phyloP scores from a whole-genome alignment of 2,797 vertebrate species.

The Lagorchestes hirsutus region DNA sequence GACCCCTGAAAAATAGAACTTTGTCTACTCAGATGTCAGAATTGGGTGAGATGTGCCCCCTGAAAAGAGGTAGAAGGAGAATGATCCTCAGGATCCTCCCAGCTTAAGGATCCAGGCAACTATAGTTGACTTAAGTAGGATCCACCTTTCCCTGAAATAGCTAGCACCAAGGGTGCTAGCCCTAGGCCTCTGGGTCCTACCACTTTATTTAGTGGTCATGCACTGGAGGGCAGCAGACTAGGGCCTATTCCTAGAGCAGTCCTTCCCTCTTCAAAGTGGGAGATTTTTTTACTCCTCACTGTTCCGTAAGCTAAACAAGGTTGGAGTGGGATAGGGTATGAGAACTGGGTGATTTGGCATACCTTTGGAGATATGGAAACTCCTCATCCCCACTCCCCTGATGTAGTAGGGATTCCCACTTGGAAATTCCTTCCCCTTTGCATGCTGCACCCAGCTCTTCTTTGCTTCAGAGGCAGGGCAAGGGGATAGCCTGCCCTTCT shows the following conservation, averaged over 20 bases:
- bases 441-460: constrained; percentile 50
- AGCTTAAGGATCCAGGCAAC: constrained; percentile 30
- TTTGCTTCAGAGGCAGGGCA: constrained; percentile 52
- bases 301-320: background rate
- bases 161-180: background rate
- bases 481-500: constrained; percentile 73
- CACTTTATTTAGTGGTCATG: background rate
- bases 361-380: constrained; percentile 3
- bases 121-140: background rate
- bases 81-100: background rate
- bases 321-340: background rate
- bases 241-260: background rate
- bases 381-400: constrained; percentile 12
- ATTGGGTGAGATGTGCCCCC: background rate
- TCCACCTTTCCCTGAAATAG: background rate
- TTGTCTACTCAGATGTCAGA: background rate
- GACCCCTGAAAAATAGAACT: constrained; percentile 18
- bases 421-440: constrained; percentile 23
- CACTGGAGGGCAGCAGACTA: background rate
- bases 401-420: background rate
- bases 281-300: background rate
- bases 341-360: background rate
- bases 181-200: background rate
- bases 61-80: background rate
- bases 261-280: background rate